Evolutionary conservation across 2,113 vertebrate genomes (phyloP), one percentile per base, ranked within the genome.

Genomic region (Neotoma lepida): DNA sequence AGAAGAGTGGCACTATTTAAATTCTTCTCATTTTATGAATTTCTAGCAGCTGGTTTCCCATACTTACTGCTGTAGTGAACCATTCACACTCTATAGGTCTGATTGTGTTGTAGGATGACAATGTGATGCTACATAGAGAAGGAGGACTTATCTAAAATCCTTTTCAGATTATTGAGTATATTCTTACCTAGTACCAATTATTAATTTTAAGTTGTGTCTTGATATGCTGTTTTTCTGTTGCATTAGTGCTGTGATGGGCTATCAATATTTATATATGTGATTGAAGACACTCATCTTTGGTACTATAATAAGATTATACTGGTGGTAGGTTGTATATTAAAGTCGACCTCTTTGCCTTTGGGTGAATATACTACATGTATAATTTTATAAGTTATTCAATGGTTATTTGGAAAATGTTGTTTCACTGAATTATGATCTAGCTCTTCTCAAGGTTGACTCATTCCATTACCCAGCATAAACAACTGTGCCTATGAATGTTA

Each of bases 371-470:
- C 91, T 77, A 39, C 26, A 22, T 20, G 28, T 35, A 22, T 74
- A 85, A 80, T 56, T 95, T 90, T 86, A 7, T 86, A 92, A 49
- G 20, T 63, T 39, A 63, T 94, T 81, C 33, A 92, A 2, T 49
- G 76, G 33, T 71, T 22, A 88, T 92, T 94, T 90, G 58, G 39
- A 86, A 90, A 90, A 88, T 61, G 81, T 86, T 68, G 66, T 41
- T 88, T 88, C 33, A 66, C 13, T 46, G 63, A 89, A 49, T 91
- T 73, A n/a, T 44, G 35, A 66, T 61, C 39, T 4, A 49, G 54
- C 10, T 68, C 61, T 94, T 78, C 14, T 66, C 28, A 76, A 64
- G 63, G n/a, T 90, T 89, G 74, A 89, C 49, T 91, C 74, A 95
- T 61, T 70, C 35, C 3, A 46, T 74, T 80, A 30, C 28, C 51